phyloP scores from a whole-genome alignment of 1,140 invertebrate species.

The Drosophila yakuba region DNA sequence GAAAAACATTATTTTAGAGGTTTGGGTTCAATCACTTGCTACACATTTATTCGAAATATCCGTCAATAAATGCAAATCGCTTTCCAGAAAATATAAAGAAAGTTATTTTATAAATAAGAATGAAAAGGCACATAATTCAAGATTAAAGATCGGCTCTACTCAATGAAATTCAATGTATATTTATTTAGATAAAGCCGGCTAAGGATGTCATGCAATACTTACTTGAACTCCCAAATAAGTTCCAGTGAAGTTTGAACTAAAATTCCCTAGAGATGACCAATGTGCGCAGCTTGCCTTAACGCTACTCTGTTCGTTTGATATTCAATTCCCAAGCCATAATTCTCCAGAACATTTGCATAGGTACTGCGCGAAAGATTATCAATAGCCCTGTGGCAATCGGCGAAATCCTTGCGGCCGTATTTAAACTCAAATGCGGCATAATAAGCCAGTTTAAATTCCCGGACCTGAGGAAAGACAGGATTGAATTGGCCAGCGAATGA shows the following conservation, averaged over 20 bases:
- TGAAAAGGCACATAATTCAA: too few relatives aligned
- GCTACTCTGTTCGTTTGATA: slow-evolving; percentile 11
- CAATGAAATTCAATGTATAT: too few relatives aligned
- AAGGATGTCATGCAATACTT: background rate
- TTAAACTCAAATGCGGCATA: slow-evolving; percentile 67
- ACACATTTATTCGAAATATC: too few relatives aligned
- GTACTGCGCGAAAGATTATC: slow-evolving; percentile 42
- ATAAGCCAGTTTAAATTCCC: slow-evolving; percentile 54
- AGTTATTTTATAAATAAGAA: too few relatives aligned
- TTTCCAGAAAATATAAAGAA: too few relatives aligned
- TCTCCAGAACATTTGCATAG: slow-evolving; percentile 37
- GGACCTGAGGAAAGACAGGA: slow-evolving; percentile 6
- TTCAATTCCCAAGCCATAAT: slow-evolving; percentile 34
- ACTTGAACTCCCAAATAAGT: background rate
- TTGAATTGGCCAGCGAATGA: slow-evolving; percentile 18
- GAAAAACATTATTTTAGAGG: too few relatives aligned
- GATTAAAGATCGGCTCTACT: too few relatives aligned
- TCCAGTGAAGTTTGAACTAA: background rate
- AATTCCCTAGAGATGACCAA: background rate
- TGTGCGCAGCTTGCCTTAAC: slow-evolving; percentile 1
- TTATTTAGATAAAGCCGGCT: too few relatives aligned
- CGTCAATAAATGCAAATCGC: too few relatives aligned
- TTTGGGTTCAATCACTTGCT: too few relatives aligned
- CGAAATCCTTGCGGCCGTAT: slow-evolving; percentile 46
- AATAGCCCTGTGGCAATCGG: slow-evolving; percentile 48